Evolutionary conservation across 2,113 vertebrate genomes (phyloP), one percentile per base, ranked within the genome.

Genomic region (Albula glossodonta): DNA sequence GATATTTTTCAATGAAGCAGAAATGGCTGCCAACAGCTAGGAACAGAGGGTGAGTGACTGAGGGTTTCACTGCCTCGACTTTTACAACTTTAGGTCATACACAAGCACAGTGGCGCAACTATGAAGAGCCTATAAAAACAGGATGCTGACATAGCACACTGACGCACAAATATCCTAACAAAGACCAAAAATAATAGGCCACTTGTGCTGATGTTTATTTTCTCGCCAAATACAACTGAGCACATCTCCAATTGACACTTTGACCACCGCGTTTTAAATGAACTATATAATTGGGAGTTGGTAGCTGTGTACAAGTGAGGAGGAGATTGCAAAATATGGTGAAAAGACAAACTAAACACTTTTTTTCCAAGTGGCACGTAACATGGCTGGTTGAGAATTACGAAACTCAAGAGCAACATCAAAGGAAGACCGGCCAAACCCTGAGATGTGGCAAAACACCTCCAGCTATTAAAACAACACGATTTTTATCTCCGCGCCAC

Each of bases 371-470:
- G 82, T 85, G 77, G 85, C 41, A 51, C 80, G 31, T 52, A 51
- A 86, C 80, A 84, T n/a, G 70, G 22, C 15, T 8, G 86, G 80
- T 50, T 87, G 70, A 87, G 63, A 85, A 50, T 63, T 80, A 78
- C 48, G 10, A 81, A 41, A 53, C 78, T 83, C 57, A 13, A 51
- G 52, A 66, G 83, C 78, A 87, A 41, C 82, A 88, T 89, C 60
- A 88, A 83, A 87, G 51, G 17, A 31, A 17, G 22, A 52, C 53
- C n/a, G n/a, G 53, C 13, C 52, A 50, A 83, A 63, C 53, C 41
- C 83, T 80, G 70, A 60, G 86, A 85, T 60, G 63, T 66, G 56
- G 85, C 79, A 85, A 82, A 87, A 85, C 88, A 87, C 88, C 85
- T 82, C 85, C 84, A 81, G 86, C 85, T 85, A 88, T 86, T 88